Conservation (phyloP, 2,113 vertebrate genomes). For the Rostratula benghalensis region DNA sequence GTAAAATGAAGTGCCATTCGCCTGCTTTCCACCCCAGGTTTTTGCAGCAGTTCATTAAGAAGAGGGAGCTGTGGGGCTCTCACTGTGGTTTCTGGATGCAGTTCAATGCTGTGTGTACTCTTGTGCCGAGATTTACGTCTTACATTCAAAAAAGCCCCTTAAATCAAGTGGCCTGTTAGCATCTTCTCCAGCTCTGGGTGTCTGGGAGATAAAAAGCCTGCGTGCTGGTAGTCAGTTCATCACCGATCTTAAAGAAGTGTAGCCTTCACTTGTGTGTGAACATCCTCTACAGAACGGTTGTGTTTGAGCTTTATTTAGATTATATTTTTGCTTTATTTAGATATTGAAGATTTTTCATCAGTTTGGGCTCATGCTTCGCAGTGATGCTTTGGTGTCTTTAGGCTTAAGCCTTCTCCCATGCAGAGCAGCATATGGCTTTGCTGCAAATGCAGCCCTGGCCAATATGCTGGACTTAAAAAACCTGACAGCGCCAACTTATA, state of each 20-base stretch:
- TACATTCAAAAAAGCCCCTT: conserved; percentile 45
- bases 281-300: background rate
- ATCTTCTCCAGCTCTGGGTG: conserved; percentile 40
- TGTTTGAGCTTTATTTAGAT: background rate
- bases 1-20: conserved; percentile 17
- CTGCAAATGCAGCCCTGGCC: background rate
- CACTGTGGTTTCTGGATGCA: background rate
- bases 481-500: background rate
- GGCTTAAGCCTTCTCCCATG: background rate
- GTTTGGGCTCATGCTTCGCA: background rate
- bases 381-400: background rate
- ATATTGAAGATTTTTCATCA: background rate
- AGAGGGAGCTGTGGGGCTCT: conserved; percentile 26
- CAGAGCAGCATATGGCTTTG: conserved; percentile 27
- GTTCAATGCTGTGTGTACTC: conserved; percentile 56
- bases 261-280: background rate
- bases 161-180: conserved; percentile 66
- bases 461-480: conserved; percentile 49
- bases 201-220: conserved; percentile 51
- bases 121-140: conserved; percentile 58
- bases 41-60: conserved; percentile 60
- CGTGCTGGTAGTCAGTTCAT: conserved; percentile 45
- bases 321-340: too few species aligned
- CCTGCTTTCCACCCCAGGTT: conserved; percentile 15
- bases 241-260: conserved; percentile 9